These are phyloP conservation scores for Hyposmocoma kahamanoa DNA, from an alignment of 1,140 invertebrate genomes.

Conservation along the genomic window DNA sequence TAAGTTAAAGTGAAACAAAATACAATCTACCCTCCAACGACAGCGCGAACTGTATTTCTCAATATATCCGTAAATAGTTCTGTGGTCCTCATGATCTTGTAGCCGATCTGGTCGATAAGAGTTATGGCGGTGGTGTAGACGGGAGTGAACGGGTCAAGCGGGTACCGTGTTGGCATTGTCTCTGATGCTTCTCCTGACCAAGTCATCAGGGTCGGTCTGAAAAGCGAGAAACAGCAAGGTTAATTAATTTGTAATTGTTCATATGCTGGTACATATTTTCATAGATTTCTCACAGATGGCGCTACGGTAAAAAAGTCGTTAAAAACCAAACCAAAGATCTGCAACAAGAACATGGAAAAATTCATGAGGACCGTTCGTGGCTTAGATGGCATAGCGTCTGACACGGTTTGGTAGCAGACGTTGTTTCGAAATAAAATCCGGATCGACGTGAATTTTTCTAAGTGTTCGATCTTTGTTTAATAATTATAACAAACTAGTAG, in stretches of 20 bases:
- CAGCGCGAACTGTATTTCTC: conserved; percentile 64
- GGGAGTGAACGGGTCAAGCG: conserved; percentile 30
- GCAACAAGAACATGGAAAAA: no score
- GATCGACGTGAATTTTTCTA: conserved; percentile 1
- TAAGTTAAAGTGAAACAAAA: not conserved
- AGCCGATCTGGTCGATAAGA: conserved; percentile 66
- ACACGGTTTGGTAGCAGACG: no score
- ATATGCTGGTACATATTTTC: no score
- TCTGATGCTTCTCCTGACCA: conserved; percentile 36
- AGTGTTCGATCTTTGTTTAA: no score
- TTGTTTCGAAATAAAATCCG: no score
- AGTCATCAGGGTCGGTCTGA: conserved; percentile 46
- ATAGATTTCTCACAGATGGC: no score
- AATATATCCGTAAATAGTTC: conserved; percentile 66
- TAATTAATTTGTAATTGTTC: no score
- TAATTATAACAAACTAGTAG: no score
- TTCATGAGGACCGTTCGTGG: no score
- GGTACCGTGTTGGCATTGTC: conserved; percentile 38
- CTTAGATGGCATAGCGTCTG: no score
- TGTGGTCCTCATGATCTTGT: conserved; percentile 68
- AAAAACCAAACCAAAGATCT: no score
- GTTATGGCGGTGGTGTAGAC: conserved; percentile 62
- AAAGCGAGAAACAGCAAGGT: conserved; percentile 22
- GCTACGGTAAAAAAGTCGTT: no score
- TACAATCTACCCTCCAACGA: conserved; percentile 40